phyloP scores from a whole-genome alignment of 2,113 vertebrate genomes.

The Mesitornis unicolor region DNA sequence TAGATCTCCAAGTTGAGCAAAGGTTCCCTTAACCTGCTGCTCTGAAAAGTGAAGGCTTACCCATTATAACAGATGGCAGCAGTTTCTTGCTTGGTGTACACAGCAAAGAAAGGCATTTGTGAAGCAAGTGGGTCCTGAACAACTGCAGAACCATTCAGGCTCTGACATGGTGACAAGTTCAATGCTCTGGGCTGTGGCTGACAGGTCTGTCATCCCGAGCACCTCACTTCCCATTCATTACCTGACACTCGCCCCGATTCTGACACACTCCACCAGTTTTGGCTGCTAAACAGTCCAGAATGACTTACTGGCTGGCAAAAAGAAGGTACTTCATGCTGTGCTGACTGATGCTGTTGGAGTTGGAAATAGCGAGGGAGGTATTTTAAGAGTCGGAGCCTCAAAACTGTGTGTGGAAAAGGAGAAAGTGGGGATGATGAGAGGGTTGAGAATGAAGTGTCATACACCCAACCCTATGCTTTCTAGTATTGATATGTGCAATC shows the following conservation, averaged over 20 bases:
- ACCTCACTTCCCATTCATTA: background rate
- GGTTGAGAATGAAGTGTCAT: background rate
- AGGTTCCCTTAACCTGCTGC: background rate
- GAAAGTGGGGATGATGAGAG: background rate
- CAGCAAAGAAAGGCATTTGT: background rate
- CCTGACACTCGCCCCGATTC: rapidly evolving
- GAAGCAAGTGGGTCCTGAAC: background rate
- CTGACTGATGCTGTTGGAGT: background rate
- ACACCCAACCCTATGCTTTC: rapidly evolving
- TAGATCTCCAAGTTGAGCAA: background rate
- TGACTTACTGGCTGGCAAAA: background rate
- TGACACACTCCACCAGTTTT: background rate
- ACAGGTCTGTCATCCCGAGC: background rate
- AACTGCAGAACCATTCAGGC: background rate
- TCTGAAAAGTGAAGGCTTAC: background rate
- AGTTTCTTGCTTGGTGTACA: rapidly evolving
- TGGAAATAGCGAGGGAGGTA: background rate
- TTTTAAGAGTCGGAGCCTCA: background rate
- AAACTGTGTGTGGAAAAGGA: background rate
- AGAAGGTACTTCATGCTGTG: background rate
- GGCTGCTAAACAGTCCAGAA: rapidly evolving
- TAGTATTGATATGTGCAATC: background rate
- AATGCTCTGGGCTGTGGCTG: background rate
- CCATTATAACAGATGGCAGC: background rate
- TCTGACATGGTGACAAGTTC: background rate